phyloP scores from a whole-genome alignment of 2,888 invertebrate species.

The Cantharis nigra region DNA sequence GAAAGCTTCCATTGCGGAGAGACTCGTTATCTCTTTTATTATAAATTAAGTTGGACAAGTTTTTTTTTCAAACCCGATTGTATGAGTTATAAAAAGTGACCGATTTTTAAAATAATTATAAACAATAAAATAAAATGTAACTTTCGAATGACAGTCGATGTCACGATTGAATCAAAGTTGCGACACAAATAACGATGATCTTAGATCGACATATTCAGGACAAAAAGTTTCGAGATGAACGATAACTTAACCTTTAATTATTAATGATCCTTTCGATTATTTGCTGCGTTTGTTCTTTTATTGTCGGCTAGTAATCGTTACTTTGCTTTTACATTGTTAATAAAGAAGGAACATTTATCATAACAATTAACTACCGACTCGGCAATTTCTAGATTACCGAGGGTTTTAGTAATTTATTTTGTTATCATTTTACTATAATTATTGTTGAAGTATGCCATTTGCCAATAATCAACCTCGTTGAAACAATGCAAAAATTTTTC shows the following conservation, averaged over 20 bases:
- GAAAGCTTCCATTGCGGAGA: background rate
- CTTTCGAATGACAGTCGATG: background rate
- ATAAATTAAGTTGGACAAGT: background rate
- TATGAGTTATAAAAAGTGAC: background rate
- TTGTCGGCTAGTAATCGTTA: conserved; percentile 16
- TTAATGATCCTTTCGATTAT: conserved; percentile 20
- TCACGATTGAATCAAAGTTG: background rate
- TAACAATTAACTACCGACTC: conserved; percentile 3
- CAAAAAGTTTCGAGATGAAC: conserved; percentile 7
- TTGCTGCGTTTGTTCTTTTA: conserved; percentile 15
- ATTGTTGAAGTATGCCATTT: background rate
- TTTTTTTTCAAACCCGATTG: background rate
- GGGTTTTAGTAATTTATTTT: background rate
- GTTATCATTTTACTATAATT: background rate
- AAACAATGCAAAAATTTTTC: background rate
- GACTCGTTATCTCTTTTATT: background rate
- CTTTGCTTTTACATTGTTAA: conserved; percentile 5
- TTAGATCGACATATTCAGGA: background rate
- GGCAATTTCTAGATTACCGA: background rate
- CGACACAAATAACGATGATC: background rate
- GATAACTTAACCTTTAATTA: conserved; percentile 14
- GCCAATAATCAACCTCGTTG: background rate
- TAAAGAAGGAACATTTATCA: background rate
- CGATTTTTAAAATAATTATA: background rate
- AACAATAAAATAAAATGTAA: background rate